Conservation (phyloP, 1,140 invertebrate species). For the Cheumatopsyche charites region DNA sequence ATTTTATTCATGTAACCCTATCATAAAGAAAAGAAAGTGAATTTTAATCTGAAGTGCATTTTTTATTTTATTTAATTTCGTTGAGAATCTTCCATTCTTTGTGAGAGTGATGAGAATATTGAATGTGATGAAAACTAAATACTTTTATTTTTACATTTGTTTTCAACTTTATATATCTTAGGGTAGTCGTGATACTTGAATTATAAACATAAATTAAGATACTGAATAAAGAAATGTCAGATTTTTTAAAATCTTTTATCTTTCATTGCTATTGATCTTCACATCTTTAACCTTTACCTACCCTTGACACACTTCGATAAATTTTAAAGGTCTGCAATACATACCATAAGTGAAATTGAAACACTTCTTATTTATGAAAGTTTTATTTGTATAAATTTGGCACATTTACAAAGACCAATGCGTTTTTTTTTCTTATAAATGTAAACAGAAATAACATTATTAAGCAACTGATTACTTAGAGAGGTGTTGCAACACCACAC, state of each 20-base stretch:
- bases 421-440: conserved; percentile 27
- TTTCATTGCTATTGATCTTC: neutral
- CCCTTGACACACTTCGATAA: too few relatives aligned
- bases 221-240: conserved; percentile 24
- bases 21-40: too few relatives aligned
- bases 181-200: conserved; percentile 26
- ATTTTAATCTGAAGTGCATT: neutral
- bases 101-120: conserved; percentile 9
- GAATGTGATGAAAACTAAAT: conserved; percentile 7
- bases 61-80: conserved; percentile 6
- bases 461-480: conserved; percentile 19
- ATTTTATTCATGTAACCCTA: too few relatives aligned
- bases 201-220: conserved; percentile 30
- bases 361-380: conserved; percentile 28
- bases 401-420: conserved; percentile 48
- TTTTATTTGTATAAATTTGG: conserved; percentile 46
- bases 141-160: conserved; percentile 9
- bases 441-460: conserved; percentile 22
- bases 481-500: neutral
- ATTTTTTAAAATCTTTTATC: conserved; percentile 14
- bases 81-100: conserved; percentile 6
- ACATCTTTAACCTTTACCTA: too few relatives aligned
- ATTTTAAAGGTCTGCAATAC: too few relatives aligned
- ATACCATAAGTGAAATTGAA: too few relatives aligned
- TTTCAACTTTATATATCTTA: conserved; percentile 25